phyloP scores from a whole-genome alignment of 2,888 invertebrate genomes.

The Geophilus truncorum region DNA sequence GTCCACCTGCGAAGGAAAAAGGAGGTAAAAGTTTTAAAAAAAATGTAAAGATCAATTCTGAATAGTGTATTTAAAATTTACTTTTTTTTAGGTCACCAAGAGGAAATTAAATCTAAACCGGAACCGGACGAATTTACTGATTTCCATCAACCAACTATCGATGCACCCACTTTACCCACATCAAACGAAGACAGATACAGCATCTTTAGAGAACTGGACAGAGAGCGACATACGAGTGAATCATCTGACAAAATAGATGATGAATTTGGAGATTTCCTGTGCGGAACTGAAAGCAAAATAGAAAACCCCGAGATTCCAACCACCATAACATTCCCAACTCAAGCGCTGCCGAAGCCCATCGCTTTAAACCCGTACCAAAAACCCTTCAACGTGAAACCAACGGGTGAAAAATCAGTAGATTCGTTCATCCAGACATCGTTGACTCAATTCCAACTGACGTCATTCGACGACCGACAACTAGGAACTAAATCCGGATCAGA shows the following conservation, averaged over 20 bases:
- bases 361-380: neutral
- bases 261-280: constrained; percentile 39
- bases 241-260: constrained; percentile 23
- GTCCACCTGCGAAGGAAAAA: neutral
- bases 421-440: neutral
- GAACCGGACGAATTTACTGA: neutral
- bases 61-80: too few relatives aligned
- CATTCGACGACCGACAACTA: neutral
- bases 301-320: too few relatives aligned
- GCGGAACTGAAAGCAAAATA: neutral
- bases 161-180: neutral
- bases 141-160: neutral
- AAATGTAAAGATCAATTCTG: neutral
- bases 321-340: neutral
- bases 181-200: constrained; percentile 39
- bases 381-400: neutral
- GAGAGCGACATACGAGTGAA: neutral
- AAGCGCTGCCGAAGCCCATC: too few relatives aligned
- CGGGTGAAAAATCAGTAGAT: neutral
- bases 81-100: too few relatives aligned
- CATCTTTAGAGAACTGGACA: constrained; percentile 39
- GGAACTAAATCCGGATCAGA: neutral
- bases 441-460: neutral
- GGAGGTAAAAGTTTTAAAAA: neutral
- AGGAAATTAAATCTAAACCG: too few relatives aligned